Base-by-base conservation (phyloP, 2,888 invertebrate genomes). In the Torymus texanus region DNA sequence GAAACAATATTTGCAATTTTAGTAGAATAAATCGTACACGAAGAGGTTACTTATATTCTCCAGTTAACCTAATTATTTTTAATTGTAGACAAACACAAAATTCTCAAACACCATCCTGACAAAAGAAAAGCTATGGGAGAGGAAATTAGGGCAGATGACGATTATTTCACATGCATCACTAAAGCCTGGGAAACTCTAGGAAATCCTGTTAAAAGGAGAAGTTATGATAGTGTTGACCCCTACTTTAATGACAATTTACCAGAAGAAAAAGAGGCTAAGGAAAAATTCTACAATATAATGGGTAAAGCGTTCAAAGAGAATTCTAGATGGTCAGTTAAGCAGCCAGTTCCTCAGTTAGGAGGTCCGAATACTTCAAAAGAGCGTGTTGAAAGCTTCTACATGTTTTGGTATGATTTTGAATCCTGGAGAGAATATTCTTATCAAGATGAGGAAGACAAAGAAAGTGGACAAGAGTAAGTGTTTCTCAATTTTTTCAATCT, bases 391-490 rank as follows among this genome's bases (percentile, higher is more conserved):
- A 91, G 92, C 66, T 99, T 99, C 91, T 99, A 99, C 90, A 94
- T 95, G 16, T 99, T 98, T 90, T 99, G 99, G 99, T 98, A 96
- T 90, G 95, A 97, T 86, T 99, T 99, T 91, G 97, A 98, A 84
- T 98, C 99, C 0, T 99, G 99, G 99, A 93, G 99, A 82, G 99
- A 99, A 90, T 99, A 96, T 91, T 99, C 99, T 1, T 99, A 99
- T 90, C 92, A 98, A 84, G 99, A 99, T 89, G 98, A 99, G 91
- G 99, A 99, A 89, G 99, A 99, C 88, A 99, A 99, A 89, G 98
- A 99, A 88, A 97, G 96, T 87, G 99, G 98, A 0, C 97, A 98
- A 89, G 98, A 96, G 90, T 90, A 81, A 88, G 89, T 86, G 73
- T 53, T 41, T 63, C 16, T 12, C 55, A 29, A 29, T 29, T 4